Evolutionary conservation across 1,140 invertebrate genomes (phyloP), one percentile per base, ranked within the genome.

Genomic region (Eumeta japonica): DNA sequence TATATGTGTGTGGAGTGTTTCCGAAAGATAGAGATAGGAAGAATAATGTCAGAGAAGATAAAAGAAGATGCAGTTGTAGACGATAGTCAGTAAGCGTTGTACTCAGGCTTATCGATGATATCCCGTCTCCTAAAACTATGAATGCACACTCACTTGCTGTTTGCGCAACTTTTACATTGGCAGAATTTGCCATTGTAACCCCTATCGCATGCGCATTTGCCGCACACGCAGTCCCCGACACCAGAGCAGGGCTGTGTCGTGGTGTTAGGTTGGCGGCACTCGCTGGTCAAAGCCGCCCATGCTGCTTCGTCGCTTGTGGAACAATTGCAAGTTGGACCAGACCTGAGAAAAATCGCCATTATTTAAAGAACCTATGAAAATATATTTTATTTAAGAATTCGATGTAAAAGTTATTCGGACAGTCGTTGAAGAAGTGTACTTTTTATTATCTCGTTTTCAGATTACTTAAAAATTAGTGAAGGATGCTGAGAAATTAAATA

Each of bases 191-290:
- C 79, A 16, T 44, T 58, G 36, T 51, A 78, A 2, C 75, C 76
- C 0, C 37, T 20, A 50, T 79, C 76, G 35, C 80, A 81, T 2
- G 51, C 35, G 37, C 79, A 81, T 10, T 37, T 45, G 3, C 78
- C 79, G 28, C 79, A 81, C 1, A 76, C 37, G 38, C 79, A 81
- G 34, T 81, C 79, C 0, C 79, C 79, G 3, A 29, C 30, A n/a
- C 65, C 52, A 2, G 63, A 70, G 44, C 64, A 73, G 1, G 41
- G 38, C 9, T 56, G 29, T 12, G 45, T 16, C n/a, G 57, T 63
- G 2, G 53, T 38, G 39, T 57, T 62, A 0, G 58, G 52, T 30
- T 61, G 59, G 1, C 65, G 60, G 30, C 73, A 79, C 19, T 75
- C 62, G 17, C 54, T 47, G 3, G 64, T 45, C 10, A 79, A 48